Evolutionary conservation across 2,113 vertebrate genomes (phyloP).

Genomic region (Dinomys branickii): DNA sequence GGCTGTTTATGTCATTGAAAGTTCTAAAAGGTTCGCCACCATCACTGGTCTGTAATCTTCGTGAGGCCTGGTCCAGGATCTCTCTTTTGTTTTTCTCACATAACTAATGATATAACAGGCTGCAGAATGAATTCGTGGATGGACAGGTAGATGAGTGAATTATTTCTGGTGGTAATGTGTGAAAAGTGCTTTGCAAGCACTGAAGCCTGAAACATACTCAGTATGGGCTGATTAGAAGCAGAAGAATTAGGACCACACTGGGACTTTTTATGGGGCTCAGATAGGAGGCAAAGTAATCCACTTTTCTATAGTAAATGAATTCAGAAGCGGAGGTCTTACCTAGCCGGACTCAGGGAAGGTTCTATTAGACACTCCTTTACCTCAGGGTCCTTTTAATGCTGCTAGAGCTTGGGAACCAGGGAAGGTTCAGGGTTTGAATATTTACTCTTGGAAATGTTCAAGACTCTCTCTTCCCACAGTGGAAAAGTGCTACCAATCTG

Average conservation of each 20-base stretch:
- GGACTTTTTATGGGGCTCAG: not conserved
- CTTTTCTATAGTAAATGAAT: not conserved
- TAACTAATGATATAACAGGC: not conserved
- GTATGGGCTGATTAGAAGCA: not conserved
- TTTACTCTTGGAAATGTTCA: slow-evolving; percentile 1
- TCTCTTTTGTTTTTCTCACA: not conserved
- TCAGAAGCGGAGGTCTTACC: not conserved
- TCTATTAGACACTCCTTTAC: not conserved
- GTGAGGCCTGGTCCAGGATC: not conserved
- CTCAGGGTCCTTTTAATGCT: not conserved
- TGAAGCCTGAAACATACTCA: not conserved
- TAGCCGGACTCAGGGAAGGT: not conserved
- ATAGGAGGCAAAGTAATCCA: not conserved
- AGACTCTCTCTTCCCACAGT: not conserved
- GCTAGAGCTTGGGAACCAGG: not conserved
- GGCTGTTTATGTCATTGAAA: not conserved
- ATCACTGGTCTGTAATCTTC: not conserved
- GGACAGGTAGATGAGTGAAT: not conserved
- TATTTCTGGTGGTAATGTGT: not conserved
- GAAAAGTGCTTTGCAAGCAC: not conserved
- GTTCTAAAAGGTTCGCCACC: not conserved
- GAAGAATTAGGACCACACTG: not conserved
- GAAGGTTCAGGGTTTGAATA: not conserved
- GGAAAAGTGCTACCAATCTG: not conserved
- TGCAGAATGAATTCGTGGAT: not conserved